These are phyloP conservation scores for Leptinotarsa lineolata DNA, from an alignment of 1,140 invertebrate species.

Conservation along the genomic window DNA sequence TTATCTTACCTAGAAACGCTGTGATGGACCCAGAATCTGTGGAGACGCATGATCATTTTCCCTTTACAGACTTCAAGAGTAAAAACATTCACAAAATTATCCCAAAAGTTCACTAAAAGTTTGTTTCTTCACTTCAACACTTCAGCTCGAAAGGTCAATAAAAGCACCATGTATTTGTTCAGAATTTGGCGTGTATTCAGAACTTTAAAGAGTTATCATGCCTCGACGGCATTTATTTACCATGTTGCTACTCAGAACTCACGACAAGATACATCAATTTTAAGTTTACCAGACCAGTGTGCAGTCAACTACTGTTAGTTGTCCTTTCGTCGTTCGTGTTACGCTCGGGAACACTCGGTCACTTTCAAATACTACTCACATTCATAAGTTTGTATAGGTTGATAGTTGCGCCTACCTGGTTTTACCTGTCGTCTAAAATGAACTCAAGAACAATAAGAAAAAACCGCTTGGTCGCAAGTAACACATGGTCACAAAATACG, in stretches of 20 bases:
- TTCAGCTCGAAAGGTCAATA: neutral
- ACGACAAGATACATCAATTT: constrained; percentile 16
- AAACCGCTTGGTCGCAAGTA: constrained; percentile 15
- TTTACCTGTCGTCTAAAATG: constrained; percentile 20
- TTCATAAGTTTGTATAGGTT: constrained; percentile 22
- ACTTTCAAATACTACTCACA: constrained; percentile 15
- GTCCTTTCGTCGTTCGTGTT: constrained; percentile 15
- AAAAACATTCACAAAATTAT: constrained; percentile 16
- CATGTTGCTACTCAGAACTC: constrained; percentile 13
- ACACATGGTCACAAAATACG: constrained; percentile 6
- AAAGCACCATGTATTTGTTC: neutral
- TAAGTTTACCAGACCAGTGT: constrained; percentile 21
- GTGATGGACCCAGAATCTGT: constrained; percentile 5
- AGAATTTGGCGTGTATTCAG: neutral
- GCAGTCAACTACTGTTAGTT: constrained; percentile 28
- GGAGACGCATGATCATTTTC: constrained; percentile 19
- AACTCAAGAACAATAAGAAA: constrained; percentile 19
- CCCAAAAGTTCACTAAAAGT: constrained; percentile 23
- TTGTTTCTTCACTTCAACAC: neutral
- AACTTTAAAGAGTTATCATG: constrained; percentile 2
- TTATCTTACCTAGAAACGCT: constrained; percentile 5
- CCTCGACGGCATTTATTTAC: constrained; percentile 16
- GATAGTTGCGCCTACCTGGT: constrained; percentile 25
- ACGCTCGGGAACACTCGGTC: constrained; percentile 18
- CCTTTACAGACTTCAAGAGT: constrained; percentile 9